These are phyloP conservation scores for Ellobius talpinus DNA, from an alignment of 2,113 vertebrate species.

Conservation along the genomic window DNA sequence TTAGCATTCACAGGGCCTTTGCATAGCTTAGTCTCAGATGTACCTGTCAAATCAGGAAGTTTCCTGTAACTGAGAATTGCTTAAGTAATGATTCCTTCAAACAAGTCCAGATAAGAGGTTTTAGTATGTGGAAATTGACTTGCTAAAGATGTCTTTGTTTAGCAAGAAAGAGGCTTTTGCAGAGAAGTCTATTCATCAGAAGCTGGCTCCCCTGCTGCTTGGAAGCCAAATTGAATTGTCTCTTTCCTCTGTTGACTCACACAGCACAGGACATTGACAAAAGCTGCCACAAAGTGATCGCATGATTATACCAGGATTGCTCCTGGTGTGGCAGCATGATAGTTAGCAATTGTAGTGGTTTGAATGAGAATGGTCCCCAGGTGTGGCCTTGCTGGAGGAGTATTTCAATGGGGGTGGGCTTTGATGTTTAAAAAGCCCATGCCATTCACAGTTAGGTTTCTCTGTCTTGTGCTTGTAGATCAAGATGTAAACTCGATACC, in stretches of 20 bases:
- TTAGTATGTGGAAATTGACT: background rate
- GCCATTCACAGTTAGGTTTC: background rate
- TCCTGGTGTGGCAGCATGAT: background rate
- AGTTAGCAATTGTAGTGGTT: background rate
- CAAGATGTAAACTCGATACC: background rate
- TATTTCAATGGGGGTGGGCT: background rate
- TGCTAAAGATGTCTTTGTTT: background rate
- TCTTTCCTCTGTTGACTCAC: background rate
- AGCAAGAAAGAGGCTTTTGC: background rate
- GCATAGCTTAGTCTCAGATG: background rate
- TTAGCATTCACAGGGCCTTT: background rate
- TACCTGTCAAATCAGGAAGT: background rate
- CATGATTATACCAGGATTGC: background rate
- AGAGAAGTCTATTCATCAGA: background rate
- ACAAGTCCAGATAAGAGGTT: background rate
- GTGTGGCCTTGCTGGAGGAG: background rate
- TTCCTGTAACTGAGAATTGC: background rate
- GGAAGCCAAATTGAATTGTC: background rate
- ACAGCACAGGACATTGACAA: background rate
- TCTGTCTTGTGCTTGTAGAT: background rate
- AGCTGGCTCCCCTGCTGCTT: background rate
- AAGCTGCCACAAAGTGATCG: background rate
- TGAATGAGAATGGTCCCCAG: background rate
- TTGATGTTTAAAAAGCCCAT: background rate
- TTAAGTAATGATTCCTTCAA: background rate